Percentiles rank a stretch among this genome's conserved stretches.
Evolutionary conservation across 2,888 invertebrate species (phyloP).

Genomic region (Dolichopus griseipennis): DNA sequence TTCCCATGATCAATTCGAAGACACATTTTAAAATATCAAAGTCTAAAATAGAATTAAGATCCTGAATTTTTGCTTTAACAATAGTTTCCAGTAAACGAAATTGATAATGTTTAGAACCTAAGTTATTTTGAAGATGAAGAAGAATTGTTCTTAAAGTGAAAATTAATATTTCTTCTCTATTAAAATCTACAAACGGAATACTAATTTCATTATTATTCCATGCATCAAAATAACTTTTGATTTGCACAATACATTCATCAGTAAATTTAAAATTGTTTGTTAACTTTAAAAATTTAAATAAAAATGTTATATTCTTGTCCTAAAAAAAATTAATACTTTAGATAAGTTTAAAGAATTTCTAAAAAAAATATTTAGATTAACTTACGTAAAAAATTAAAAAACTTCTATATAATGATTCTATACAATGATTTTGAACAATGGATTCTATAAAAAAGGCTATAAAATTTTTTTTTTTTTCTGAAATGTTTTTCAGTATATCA

Average conservation of each 20-base stretch:
- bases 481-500: conserved; percentile 28
- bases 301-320: conserved; percentile 54
- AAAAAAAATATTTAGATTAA: conserved; percentile 5
- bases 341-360: not conserved
- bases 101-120: conserved; percentile 56
- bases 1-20: conserved; percentile 46
- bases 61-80: conserved; percentile 50
- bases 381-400: conserved; percentile 52
- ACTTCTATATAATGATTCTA: conserved; percentile 55
- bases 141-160: conserved; percentile 53
- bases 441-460: conserved; percentile 32
- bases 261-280: conserved; percentile 47
- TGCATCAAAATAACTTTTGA: conserved; percentile 33
- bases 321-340: conserved; percentile 36
- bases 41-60: conserved; percentile 45
- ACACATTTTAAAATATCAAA: conserved; percentile 45
- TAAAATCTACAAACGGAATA: conserved; percentile 39
- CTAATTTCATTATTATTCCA: conserved; percentile 36
- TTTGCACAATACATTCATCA: conserved; percentile 42
- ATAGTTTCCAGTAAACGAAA: conserved; percentile 54
- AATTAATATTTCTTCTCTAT: conserved; percentile 47
- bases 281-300: conserved; percentile 52
- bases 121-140: conserved; percentile 51
- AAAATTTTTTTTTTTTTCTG: conserved; percentile 26
- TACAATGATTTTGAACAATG: conserved; percentile 47